Conservation (phyloP, 1,140 invertebrate species). For the Ctenoplectra terminalis region DNA sequence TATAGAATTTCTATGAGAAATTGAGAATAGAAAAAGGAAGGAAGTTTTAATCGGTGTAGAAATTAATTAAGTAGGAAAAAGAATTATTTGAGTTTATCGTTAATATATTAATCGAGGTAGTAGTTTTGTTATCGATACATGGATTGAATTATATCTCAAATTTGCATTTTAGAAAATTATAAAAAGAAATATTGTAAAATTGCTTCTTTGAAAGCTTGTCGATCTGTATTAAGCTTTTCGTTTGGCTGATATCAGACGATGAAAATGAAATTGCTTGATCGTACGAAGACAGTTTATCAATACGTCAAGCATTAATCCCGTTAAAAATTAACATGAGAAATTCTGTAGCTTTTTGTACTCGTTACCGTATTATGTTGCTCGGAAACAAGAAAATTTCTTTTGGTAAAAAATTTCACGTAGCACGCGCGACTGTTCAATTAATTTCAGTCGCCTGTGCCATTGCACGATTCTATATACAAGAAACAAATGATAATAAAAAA, state of each 20-base stretch:
- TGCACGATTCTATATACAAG: background rate
- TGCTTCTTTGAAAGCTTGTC: background rate
- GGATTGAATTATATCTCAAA: too few species aligned
- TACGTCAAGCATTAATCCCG: conserved; percentile 2
- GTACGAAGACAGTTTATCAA: conserved; percentile 18
- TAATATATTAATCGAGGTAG: too few species aligned
- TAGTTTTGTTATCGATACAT: too few species aligned
- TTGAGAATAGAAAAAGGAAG: too few species aligned
- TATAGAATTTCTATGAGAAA: too few species aligned
- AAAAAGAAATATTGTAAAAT: background rate
- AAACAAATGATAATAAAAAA: background rate
- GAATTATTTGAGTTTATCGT: too few species aligned
- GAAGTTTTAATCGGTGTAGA: too few species aligned
- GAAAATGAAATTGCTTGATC: background rate
- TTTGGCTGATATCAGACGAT: background rate
- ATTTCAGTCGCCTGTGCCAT: background rate
- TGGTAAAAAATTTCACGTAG: background rate
- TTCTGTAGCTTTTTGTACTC: background rate
- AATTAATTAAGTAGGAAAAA: too few species aligned
- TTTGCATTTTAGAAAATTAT: too few species aligned
- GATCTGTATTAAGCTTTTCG: background rate
- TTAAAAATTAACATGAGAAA: conserved; percentile 1
- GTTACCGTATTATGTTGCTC: background rate
- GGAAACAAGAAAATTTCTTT: background rate
- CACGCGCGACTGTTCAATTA: conserved; percentile 21